Evolutionary conservation across 2,113 vertebrate genomes (phyloP).

Genomic region (Cephalopholis sonnerati): DNA sequence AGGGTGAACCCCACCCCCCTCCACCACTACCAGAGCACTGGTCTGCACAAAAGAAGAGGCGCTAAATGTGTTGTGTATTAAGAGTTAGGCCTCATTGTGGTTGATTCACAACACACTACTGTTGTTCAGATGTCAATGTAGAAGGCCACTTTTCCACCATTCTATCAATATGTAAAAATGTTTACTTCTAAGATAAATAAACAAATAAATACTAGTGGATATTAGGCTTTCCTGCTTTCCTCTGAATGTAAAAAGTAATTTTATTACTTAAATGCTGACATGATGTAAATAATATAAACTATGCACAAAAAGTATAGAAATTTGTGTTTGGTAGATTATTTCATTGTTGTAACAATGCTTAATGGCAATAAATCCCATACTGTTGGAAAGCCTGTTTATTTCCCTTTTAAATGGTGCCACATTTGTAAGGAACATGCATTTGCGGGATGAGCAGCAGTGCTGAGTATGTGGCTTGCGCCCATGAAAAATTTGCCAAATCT

Average conservation of each 20-base stretch:
- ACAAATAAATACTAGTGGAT: neutral
- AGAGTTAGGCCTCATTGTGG: constrained; percentile 44
- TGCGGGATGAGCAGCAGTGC: no score
- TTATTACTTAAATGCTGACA: neutral
- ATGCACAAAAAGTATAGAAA: no score
- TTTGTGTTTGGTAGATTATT: no score
- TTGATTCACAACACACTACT: neutral
- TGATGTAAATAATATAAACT: neutral
- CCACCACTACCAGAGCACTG: constrained; percentile 38
- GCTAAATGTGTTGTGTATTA: constrained; percentile 55
- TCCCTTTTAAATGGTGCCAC: no score
- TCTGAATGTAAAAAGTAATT: neutral
- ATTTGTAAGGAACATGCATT: no score
- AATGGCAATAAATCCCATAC: no score
- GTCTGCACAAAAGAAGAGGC: constrained; percentile 66
- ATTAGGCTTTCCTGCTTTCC: neutral
- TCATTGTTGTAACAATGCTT: no score
- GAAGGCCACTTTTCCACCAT: neutral
- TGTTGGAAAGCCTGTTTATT: no score
- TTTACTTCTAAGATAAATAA: neutral
- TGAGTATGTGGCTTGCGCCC: no score
- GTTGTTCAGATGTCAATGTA: neutral
- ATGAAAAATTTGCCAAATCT: no score
- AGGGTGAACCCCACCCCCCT: constrained; percentile 42
- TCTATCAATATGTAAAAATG: neutral